phyloP scores from a whole-genome alignment of 2,888 invertebrate genomes.

The Cantharis rufa region DNA sequence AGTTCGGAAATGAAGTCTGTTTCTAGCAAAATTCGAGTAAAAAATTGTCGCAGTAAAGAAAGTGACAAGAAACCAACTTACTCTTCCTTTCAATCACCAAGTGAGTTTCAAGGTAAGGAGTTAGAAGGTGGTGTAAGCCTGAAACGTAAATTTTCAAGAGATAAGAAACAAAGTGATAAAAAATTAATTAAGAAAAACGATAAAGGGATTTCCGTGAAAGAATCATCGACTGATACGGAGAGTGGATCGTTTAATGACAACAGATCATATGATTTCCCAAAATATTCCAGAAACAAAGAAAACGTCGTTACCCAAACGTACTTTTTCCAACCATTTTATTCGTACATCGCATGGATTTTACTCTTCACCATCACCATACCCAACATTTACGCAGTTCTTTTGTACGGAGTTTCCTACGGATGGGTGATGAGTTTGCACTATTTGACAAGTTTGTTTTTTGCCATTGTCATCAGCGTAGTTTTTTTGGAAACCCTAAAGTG shows the following conservation, averaged over 20 bases:
- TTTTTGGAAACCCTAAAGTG: constrained; percentile 5
- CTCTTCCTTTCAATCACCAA: background rate
- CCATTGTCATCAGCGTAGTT: background rate
- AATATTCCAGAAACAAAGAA: background rate
- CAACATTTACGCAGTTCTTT: background rate
- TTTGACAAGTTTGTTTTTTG: background rate
- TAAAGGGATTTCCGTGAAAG: background rate
- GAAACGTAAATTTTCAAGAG: background rate
- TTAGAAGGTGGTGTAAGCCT: background rate
- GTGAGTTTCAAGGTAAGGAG: background rate
- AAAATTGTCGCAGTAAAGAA: background rate
- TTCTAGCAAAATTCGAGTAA: background rate
- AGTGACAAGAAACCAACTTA: background rate
- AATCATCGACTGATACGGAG: background rate
- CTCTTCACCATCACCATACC: background rate
- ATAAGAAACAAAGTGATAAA: background rate
- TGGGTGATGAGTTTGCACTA: constrained; percentile 13
- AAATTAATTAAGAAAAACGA: background rate
- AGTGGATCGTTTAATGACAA: background rate
- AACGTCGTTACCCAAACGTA: background rate
- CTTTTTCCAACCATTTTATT: background rate
- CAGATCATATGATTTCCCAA: background rate
- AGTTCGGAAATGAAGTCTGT: background rate
- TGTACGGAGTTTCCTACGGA: constrained; percentile 5
- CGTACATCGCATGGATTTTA: constrained; percentile 1